phyloP scores from a whole-genome alignment of 2,888 invertebrate species.

The Osedax frankpressi region DNA sequence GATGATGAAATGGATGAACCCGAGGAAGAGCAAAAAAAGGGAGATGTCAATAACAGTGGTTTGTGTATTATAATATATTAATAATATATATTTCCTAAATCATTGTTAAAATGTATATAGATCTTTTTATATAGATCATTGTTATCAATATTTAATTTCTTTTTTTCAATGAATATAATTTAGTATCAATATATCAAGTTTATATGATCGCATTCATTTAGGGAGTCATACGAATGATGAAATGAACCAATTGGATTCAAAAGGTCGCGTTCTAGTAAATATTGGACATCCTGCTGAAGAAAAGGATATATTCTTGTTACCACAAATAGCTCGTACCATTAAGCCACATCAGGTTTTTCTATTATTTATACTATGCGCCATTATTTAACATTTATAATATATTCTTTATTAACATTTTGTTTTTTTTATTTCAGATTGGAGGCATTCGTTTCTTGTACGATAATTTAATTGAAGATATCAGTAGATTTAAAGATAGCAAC shows the following conservation, averaged over 20 bases:
- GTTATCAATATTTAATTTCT: neutral
- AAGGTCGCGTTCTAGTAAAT: conserved; percentile 80
- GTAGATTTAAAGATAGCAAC: conserved; percentile 66
- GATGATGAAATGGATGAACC: conserved; percentile 63
- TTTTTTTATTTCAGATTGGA: conserved; percentile 55
- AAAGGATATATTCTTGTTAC: conserved; percentile 77
- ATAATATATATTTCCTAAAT: no score
- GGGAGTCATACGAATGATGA: conserved; percentile 78
- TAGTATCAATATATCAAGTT: no score
- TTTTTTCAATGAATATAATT: no score
- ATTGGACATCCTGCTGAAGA: conserved; percentile 81
- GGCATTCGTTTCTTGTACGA: conserved; percentile 90
- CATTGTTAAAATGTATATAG: no score
- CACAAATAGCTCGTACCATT: conserved; percentile 71
- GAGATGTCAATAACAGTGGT: conserved; percentile 55
- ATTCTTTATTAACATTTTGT: neutral
- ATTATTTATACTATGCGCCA: neutral
- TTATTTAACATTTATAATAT: neutral
- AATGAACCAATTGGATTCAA: conserved; percentile 76
- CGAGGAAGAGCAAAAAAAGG: conserved; percentile 48
- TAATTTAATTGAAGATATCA: conserved; percentile 85
- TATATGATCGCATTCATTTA: no score
- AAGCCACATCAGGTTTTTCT: conserved; percentile 77
- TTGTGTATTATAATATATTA: no score
- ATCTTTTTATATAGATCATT: no score